Conservation (phyloP, 2,797 vertebrate species). For the Limnodromus scolopaceus region DNA sequence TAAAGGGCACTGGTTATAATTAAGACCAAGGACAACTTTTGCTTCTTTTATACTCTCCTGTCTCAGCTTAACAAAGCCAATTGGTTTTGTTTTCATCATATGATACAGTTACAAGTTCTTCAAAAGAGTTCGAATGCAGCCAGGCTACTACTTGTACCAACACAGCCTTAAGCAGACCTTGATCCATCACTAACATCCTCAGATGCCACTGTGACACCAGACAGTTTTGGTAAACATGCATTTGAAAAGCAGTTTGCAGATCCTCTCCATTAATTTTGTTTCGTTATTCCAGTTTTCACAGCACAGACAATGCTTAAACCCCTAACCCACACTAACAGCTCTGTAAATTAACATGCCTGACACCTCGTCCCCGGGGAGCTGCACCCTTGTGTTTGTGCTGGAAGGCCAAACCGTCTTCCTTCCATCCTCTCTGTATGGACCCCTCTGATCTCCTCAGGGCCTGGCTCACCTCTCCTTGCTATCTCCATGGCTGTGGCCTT, state of each 20-base stretch:
- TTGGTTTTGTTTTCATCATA: neutral
- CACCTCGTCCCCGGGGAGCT: fast-evolving
- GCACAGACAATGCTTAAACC: neutral
- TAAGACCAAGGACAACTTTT: neutral
- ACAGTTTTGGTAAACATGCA: fast-evolving
- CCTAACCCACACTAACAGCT: neutral
- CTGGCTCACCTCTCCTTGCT: slow-evolving; percentile 79
- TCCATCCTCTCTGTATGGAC: fast-evolving
- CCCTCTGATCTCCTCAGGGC: fast-evolving
- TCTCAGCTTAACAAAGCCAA: neutral
- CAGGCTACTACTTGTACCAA: fast-evolving
- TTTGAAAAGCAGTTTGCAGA: neutral
- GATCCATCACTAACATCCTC: fast-evolving
- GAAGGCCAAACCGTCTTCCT: neutral
- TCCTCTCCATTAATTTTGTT: neutral
- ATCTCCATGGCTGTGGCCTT: slow-evolving; percentile 83
- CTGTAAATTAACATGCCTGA: neutral
- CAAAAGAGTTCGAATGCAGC: neutral
- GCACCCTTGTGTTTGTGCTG: fast-evolving
- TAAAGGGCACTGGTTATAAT: neutral
- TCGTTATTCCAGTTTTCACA: neutral
- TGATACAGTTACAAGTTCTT: neutral
- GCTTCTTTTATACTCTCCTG: neutral
- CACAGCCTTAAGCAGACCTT: neutral
- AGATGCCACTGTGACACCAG: neutral